Evolutionary conservation across 2,797 vertebrate species (phyloP).

Genomic region (Amazonetta brasiliensis): DNA sequence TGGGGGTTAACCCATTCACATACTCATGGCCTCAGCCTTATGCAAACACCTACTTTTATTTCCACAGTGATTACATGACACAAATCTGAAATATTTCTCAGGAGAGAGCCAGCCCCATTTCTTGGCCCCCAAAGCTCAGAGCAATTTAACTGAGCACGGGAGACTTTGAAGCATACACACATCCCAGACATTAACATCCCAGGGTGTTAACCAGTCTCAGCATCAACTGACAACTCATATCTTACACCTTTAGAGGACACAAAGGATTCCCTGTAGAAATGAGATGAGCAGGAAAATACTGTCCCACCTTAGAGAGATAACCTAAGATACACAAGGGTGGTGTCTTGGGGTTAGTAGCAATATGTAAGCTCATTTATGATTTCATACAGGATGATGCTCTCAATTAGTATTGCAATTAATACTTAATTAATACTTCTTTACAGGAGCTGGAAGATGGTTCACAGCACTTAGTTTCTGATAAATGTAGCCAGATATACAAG

Average conservation of each 20-base stretch:
- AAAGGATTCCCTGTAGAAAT: not conserved
- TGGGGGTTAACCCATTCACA: constrained; percentile 13
- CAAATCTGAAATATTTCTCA: constrained; percentile 32
- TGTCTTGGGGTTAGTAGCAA: not conserved
- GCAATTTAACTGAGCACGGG: constrained; percentile 22
- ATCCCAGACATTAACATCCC: not conserved
- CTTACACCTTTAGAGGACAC: not conserved
- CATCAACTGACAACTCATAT: not conserved
- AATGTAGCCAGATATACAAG: not conserved
- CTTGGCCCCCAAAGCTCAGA: constrained; percentile 13
- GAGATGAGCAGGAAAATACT: not conserved
- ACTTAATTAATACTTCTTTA: not conserved
- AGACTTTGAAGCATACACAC: not conserved
- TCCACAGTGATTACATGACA: not conserved
- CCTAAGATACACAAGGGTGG: not conserved
- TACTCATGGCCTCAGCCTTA: not conserved
- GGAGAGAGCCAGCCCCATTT: constrained; percentile 53
- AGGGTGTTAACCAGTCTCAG: not conserved
- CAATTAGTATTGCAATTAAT: not conserved
- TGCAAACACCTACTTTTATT: constrained; percentile 44
- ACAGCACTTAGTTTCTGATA: constrained; percentile 30
- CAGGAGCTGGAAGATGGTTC: constrained; percentile 27
- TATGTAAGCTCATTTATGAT: not conserved
- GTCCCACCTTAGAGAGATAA: not conserved
- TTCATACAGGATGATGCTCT: constrained; percentile 71